Conservation (phyloP, 2,797 vertebrate species). For the Microctenopoma steveboyesi region DNA sequence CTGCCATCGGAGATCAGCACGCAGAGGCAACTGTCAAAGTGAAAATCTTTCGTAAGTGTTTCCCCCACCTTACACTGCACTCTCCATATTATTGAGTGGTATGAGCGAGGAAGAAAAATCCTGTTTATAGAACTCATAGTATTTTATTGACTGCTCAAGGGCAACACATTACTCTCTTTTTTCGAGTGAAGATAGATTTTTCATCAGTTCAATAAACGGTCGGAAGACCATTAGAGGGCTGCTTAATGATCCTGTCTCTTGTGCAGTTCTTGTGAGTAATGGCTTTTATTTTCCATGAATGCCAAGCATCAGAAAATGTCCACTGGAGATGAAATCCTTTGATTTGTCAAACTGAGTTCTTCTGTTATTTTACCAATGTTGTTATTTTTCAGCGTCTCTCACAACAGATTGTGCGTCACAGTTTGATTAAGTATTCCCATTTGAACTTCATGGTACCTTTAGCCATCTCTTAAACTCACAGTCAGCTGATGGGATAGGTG, state of each 20-base stretch:
- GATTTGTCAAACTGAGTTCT: constrained; percentile 58
- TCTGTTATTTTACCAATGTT: constrained; percentile 42
- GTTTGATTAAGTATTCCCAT: not conserved
- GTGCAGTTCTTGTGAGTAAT: constrained; percentile 77
- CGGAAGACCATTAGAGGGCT: constrained; percentile 75
- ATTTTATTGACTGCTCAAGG: constrained; percentile 79
- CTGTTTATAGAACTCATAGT: constrained; percentile 63
- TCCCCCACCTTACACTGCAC: not conserved
- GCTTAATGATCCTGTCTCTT: constrained; percentile 81
- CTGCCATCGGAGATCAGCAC: constrained; percentile 87
- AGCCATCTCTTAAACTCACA: not conserved
- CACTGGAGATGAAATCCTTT: constrained; percentile 57
- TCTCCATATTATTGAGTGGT: constrained; percentile 33
- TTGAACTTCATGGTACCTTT: not conserved
- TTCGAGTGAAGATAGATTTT: constrained; percentile 77
- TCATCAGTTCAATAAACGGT: constrained; percentile 80
- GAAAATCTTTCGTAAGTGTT: constrained; percentile 94
- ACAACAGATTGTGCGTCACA: not conserved
- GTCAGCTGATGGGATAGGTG: not conserved
- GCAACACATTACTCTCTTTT: constrained; percentile 74
- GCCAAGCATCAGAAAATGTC: constrained; percentile 74
- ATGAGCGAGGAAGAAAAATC: constrained; percentile 29
- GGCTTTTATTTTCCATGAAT: constrained; percentile 76
- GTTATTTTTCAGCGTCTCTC: constrained; percentile 7
- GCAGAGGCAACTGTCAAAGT: constrained; percentile 93